A percentile compares a stretch with the other conserved stretches of the same genome.
phyloP scores from a whole-genome alignment of 2,797 vertebrate genomes.

The Squalus acanthias region DNA sequence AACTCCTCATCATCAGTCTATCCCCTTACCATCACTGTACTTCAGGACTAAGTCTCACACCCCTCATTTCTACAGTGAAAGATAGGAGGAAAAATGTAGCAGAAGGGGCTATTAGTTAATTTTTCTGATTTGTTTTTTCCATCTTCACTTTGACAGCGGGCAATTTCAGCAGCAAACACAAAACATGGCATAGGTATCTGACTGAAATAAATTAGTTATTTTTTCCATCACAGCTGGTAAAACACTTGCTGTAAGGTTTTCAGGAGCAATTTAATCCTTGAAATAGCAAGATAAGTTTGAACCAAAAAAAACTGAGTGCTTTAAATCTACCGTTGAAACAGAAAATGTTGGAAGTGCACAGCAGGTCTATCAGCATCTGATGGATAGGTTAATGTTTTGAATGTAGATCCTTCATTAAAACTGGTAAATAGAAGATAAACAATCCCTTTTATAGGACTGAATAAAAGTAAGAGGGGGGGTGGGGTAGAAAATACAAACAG shows the following conservation, averaged over 20 bases:
- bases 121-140: neutral
- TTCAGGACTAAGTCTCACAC: neutral
- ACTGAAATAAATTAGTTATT: neutral
- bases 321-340: too few relatives aligned
- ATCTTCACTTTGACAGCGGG: neutral
- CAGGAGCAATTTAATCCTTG: neutral
- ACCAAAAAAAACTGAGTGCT: too few relatives aligned
- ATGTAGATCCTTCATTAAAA: too few relatives aligned
- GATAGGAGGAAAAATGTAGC: too few relatives aligned
- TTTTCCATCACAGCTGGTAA: neutral
- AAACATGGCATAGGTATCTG: neutral
- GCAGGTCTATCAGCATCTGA: too few relatives aligned
- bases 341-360: too few relatives aligned
- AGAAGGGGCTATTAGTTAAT: neutral
- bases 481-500: too few relatives aligned
- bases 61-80: too few relatives aligned
- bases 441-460: too few relatives aligned
- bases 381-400: too few relatives aligned
- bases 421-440: too few relatives aligned
- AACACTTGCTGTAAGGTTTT: neutral
- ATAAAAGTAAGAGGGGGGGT: too few relatives aligned
- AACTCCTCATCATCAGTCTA: neutral
- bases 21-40: neutral
- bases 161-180: neutral
- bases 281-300: neutral